Evolutionary conservation across 2,797 vertebrate genomes (phyloP), one percentile per base, ranked within the genome.

Genomic region (Myotis pilosus): DNA sequence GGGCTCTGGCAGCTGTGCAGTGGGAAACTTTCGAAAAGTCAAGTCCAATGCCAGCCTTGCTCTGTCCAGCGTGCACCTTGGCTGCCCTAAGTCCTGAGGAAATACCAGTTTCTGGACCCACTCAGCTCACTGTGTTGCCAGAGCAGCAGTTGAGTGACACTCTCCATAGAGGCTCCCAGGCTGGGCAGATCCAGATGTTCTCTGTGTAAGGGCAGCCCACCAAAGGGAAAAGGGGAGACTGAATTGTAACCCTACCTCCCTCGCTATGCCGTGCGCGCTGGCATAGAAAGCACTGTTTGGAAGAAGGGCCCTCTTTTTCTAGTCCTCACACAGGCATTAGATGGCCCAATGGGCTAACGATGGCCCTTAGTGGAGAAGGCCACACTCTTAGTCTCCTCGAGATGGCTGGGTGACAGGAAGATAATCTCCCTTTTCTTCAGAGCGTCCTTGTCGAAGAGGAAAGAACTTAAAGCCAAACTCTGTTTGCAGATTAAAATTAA

Each of bases 141-240:
- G 17, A 30, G 5, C 69, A 53, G 36, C 55, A 86, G 16, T n/a
- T 66, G 22, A 71, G 7, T 55, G 25, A 55, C 30, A 16, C 17
- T 36, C 6, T 49, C 13, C n/a, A 3, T 2, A 47, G 4, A 2
- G 30, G 5, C 12, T n/a, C 19, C 1, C 22, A 55, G 36, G 25
- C 6, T 75, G 7, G 2, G 22, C 8, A 74, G 1, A 12, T 16
- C 6, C 11, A n/a, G n/a, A 41, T 28, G 6, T 57, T 75, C 5
- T 38, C 47, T 76, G 5, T 8, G 12, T 19, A 75, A 79, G 55
- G 12, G 10, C 2, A 69, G 0, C n/a, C 3, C 2, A 44, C 1
- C 23, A 33, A 75, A 30, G 15, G 13, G 23, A 83, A 90, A 90
- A 92, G 4, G 76, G 33, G 15, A 71, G 6, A 76, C 15, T 69